Percentiles rank a stretch among this genome's conserved stretches.
These are phyloP conservation scores for Coreoperca whiteheadi DNA, from an alignment of 2,113 vertebrate genomes.

Conservation along the genomic window DNA sequence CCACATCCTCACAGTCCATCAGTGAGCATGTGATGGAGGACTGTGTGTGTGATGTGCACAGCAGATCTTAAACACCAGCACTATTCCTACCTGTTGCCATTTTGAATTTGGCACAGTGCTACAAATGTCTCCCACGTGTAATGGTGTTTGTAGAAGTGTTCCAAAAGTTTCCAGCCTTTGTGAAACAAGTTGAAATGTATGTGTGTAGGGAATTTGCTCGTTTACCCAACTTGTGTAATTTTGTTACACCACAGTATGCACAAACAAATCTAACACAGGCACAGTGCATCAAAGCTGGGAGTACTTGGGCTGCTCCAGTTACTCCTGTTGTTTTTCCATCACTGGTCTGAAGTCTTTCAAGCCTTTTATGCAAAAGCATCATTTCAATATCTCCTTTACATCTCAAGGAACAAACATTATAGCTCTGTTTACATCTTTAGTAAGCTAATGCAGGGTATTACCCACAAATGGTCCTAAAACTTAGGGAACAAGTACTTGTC, in stretches of 20 bases:
- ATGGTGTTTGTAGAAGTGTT: not conserved
- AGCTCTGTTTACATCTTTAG: not conserved
- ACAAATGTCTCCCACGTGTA: not conserved
- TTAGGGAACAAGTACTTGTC: not conserved
- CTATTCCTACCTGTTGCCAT: conserved; percentile 61
- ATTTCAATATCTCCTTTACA: conserved; percentile 27
- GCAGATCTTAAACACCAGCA: not conserved
- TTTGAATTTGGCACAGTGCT: conserved; percentile 8
- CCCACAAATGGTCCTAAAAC: conserved; percentile 4
- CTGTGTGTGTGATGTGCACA: not conserved
- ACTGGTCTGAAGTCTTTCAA: conserved; percentile 31
- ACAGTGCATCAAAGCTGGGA: conserved; percentile 42
- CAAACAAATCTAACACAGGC: conserved; percentile 70
- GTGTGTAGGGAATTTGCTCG: conserved; percentile 36
- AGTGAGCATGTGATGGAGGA: not conserved
- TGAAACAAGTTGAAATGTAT: conserved; percentile 13
- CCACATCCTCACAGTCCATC: not conserved
- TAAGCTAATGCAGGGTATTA: not conserved
- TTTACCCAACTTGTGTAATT: conserved; percentile 61
- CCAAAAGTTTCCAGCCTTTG: conserved; percentile 43
- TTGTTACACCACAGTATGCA: conserved; percentile 56
- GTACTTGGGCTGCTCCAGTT: conserved; percentile 34
- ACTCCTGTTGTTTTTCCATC: conserved; percentile 38
- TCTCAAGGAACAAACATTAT: conserved; percentile 22
- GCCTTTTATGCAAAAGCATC: conserved; percentile 30